Evolutionary conservation across 2,113 vertebrate genomes (phyloP).

Genomic region (Paralichthys olivaceus): DNA sequence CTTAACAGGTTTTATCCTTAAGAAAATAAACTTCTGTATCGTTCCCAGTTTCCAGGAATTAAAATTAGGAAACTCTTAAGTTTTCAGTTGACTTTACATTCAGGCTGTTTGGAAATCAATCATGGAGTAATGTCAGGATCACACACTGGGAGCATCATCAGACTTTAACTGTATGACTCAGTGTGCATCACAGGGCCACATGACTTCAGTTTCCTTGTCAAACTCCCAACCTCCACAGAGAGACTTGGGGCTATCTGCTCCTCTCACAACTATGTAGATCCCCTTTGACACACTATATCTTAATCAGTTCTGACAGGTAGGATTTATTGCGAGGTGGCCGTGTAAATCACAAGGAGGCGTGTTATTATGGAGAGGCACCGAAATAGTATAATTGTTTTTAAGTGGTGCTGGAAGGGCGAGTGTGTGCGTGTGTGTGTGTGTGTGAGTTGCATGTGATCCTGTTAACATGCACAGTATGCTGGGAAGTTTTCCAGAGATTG

Average conservation of each 20-base stretch:
- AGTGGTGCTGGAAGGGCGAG: slow-evolving; percentile 44
- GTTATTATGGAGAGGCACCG: slow-evolving; percentile 66
- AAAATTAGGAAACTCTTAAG: too few species aligned
- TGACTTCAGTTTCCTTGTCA: slow-evolving; percentile 72
- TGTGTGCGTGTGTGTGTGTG: slow-evolving; percentile 24
- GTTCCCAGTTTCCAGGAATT: too few species aligned
- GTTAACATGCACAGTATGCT: slow-evolving; percentile 57
- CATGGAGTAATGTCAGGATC: not conserved
- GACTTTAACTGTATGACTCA: slow-evolving; percentile 41
- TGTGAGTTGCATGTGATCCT: slow-evolving; percentile 48
- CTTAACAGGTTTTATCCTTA: too few species aligned
- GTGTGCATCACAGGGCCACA: slow-evolving; percentile 39
- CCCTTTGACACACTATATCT: slow-evolving; percentile 60
- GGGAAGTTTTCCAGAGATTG: slow-evolving; percentile 71
- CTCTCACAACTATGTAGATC: slow-evolving; percentile 46
- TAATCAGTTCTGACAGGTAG: slow-evolving; percentile 58
- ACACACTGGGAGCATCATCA: slow-evolving; percentile 18
- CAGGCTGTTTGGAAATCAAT: not conserved
- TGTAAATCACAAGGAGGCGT: slow-evolving; percentile 67
- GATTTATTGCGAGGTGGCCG: slow-evolving; percentile 56
- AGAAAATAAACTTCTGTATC: too few species aligned
- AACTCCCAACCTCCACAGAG: slow-evolving; percentile 33
- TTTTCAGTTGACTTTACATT: not conserved
- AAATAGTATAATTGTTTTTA: slow-evolving; percentile 74
- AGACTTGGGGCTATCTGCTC: slow-evolving; percentile 50